Base-by-base conservation (phyloP, 1,140 invertebrate species). In the Drosophila repletoides region DNA sequence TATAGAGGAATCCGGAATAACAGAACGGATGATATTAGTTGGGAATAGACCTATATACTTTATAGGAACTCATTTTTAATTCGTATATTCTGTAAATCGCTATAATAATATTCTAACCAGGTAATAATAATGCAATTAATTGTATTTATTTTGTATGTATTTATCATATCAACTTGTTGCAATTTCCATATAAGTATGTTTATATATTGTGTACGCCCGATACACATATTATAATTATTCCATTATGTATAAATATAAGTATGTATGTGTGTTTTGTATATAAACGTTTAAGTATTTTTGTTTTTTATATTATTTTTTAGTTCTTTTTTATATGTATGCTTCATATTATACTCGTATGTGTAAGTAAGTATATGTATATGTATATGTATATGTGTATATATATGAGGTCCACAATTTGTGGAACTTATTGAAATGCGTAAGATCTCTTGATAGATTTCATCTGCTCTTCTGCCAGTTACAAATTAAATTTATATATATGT, bases 91-190 rank as follows among this genome's bases (percentile, higher is more conserved):
- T n/a, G n/a, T n/a, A n/a, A n/a, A n/a, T n/a, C n/a, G n/a, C n/a
- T n/a, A n/a, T n/a, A 29, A 19, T 5, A 14, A 40, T 29, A 38
- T 14, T 56, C 40, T 45, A 15, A 17, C 10, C 3, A 48, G 22
- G 10, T 36, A 46, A 26, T 34, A 29, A 9, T 58, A 74, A 83
- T 51, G 71, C 66, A 84, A 64, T 83, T 56, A 40, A 74, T 84
- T 63, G 51, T 81, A 60, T 41, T 71, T 21, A 19, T 46, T 83
- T 84, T 71, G n/a, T n/a, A n/a, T n/a, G 31, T 36, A 76, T 86
- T 84, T 77, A 83, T 83, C 86, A 72, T 86, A 84, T 84, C 79
- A 84, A 84, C 79, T 84, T 48, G 77, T 68, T 56, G 68, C 71
- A 76, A 59, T 52, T 43, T 53, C 74, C 64, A 70, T 83, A 77